A percentile compares a stretch with the other conserved stretches of the same genome.
These are phyloP conservation scores for Mus pahari DNA, from an alignment of 2,113 vertebrate species.

Conservation along the genomic window DNA sequence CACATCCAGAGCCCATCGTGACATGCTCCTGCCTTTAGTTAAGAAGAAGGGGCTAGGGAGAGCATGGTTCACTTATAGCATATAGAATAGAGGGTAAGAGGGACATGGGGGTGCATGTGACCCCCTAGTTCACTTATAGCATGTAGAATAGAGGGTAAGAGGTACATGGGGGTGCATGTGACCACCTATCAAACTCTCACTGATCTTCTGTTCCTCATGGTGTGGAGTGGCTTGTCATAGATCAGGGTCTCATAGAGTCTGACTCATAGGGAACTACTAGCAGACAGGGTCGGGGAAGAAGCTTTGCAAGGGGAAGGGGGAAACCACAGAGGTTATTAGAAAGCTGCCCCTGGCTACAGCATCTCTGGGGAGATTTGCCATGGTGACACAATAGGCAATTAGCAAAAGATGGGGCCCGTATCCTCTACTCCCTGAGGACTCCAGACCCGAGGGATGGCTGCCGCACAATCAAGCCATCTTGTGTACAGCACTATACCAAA, in stretches of 20 bases:
- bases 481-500: conserved; percentile 31
- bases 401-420: not conserved
- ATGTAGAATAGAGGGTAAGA: not conserved
- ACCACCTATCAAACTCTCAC: not conserved
- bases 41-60: not conserved
- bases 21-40: not conserved
- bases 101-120: fast-evolving
- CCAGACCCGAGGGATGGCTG: not conserved
- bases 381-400: conserved; percentile 57
- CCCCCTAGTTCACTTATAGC: not conserved
- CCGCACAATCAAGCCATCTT: conserved; percentile 56
- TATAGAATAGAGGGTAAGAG: not conserved
- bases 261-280: not conserved
- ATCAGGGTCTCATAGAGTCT: not conserved
- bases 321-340: not conserved
- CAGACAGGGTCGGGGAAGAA: not conserved
- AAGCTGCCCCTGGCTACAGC: not conserved
- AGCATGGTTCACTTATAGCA: not conserved
- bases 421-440: not conserved
- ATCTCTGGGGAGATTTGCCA: not conserved
- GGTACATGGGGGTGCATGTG: not conserved
- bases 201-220: not conserved
- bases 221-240: not conserved
- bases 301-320: not conserved
- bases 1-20: not conserved